Evolutionary conservation across 1,140 invertebrate genomes (phyloP).

Genomic region (Orchesella cincta): DNA sequence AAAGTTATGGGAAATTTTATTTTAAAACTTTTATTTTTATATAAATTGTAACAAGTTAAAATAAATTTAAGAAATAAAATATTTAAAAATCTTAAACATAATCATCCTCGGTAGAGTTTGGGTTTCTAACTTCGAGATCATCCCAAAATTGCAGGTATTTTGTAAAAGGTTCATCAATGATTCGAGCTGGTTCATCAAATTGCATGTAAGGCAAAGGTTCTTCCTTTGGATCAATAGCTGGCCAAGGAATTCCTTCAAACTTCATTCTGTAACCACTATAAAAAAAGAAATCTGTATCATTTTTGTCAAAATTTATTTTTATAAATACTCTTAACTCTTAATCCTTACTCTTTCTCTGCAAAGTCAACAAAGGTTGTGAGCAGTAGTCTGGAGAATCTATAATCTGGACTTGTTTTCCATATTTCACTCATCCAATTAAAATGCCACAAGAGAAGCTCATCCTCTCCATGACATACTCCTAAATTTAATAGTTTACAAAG

Average conservation of each 20-base stretch:
- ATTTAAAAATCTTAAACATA: no score
- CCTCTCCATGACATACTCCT: conserved; percentile 18
- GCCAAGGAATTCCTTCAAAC: conserved; percentile 39
- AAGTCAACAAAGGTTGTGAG: neutral
- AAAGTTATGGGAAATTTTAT: no score
- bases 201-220: conserved; percentile 35
- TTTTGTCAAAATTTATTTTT: no score
- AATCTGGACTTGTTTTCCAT: conserved; percentile 24
- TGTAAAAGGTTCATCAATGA: conserved; percentile 41
- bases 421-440: conserved; percentile 11
- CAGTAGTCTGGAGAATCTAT: conserved; percentile 11
- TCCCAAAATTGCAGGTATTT: conserved; percentile 38
- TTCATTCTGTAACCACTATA: conserved; percentile 23
- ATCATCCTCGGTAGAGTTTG: no score
- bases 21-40: no score
- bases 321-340: neutral
- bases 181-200: conserved; percentile 24
- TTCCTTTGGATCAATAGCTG: conserved; percentile 30
- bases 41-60: no score
- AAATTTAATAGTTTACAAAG: neutral
- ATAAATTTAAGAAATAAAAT: no score
- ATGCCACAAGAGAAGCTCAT: conserved; percentile 9
- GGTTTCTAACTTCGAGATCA: conserved; percentile 32
- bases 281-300: neutral
- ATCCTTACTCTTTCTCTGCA: conserved; percentile 16